Base-by-base conservation (phyloP, 2,888 invertebrate genomes). In the Pheosia tremula region DNA sequence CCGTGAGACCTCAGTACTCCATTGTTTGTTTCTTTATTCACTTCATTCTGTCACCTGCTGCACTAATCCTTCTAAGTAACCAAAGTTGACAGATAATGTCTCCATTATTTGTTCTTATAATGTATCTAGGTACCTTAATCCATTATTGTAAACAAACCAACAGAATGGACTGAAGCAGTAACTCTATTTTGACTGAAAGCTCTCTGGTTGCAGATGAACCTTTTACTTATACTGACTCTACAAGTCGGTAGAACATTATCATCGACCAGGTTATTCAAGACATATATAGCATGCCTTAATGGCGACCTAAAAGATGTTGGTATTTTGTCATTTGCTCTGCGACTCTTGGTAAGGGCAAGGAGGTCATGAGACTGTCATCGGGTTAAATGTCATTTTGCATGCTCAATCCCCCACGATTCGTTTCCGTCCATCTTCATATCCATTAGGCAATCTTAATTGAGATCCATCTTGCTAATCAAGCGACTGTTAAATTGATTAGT, bases 381-480 rank as follows among this genome's bases (percentile, higher is more conserved):
- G 61, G 58, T 63, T 67, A 80, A 79, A 74, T 68, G 63, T 60
- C 65, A 82, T 82, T 82, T 71, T 64, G 68, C 74, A 78, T 74
- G 79, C 74, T 77, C 64, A 58, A 59, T 77, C 45, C 64, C 72
- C 58, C 67, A 67, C 38, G 52, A 78, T 82, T 80, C 62, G 80
- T 64, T 74, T 59, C 75, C 67, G 72, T 72, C 73, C 58, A 66
- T 76, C 61, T 68, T 73, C 57, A 77, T 62, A 58, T 62, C 24
- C 47, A 47, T n/a, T 47, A 24, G 24, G 24, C 24, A 41, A 41
- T 41, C 8, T 7, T n/a, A 47, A 47, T 47, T 47, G 47, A 5
- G 47, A n/a, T n/a, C 47, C 47, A 4, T 11, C 47, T 47, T 47
- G n/a, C 11, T 4, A 11, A 47, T n/a, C n/a, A 36, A 58, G 59